Evolutionary conservation across 2,797 vertebrate genomes (phyloP).

Genomic region (Silurus lanzhouensis): DNA sequence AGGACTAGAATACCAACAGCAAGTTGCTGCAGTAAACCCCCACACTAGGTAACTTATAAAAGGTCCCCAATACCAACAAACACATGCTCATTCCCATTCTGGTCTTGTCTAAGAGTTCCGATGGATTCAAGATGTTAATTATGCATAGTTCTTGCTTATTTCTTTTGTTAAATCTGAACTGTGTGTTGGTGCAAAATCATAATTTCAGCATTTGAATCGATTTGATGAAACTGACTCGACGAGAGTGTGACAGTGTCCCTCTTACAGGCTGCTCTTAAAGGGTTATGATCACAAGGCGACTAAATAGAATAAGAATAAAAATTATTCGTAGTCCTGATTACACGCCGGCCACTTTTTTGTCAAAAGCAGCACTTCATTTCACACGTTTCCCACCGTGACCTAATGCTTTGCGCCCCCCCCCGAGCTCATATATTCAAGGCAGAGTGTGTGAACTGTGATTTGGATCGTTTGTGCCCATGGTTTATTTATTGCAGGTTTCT

Average conservation of each 20-base stretch:
- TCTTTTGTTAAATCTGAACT: not conserved
- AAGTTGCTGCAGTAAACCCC: not conserved
- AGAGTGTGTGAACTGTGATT: conserved; percentile 25
- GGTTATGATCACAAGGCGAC: not conserved
- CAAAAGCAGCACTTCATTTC: not conserved
- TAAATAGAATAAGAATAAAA: not conserved
- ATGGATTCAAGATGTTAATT: not conserved
- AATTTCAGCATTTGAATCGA: not conserved
- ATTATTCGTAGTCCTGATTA: conserved; percentile 15
- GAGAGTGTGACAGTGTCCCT: not conserved
- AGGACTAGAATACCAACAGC: not conserved
- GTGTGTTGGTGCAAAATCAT: not conserved
- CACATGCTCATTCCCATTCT: not conserved
- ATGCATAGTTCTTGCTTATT: not conserved
- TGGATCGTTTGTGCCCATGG: conserved; percentile 24
- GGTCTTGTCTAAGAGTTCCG: not conserved
- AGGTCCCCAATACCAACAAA: not conserved
- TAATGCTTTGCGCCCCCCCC: conserved; percentile 1
- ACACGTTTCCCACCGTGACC: conserved; percentile 10
- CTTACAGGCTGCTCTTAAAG: not conserved
- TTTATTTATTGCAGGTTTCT: conserved; percentile 40
- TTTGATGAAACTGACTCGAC: not conserved
- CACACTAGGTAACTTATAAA: not conserved
- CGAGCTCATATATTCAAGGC: conserved; percentile 30
- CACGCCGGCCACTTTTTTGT: not conserved